These are phyloP conservation scores for Gonioctena quinquepunctata DNA, from an alignment of 1,140 invertebrate species.

Conservation along the genomic window DNA sequence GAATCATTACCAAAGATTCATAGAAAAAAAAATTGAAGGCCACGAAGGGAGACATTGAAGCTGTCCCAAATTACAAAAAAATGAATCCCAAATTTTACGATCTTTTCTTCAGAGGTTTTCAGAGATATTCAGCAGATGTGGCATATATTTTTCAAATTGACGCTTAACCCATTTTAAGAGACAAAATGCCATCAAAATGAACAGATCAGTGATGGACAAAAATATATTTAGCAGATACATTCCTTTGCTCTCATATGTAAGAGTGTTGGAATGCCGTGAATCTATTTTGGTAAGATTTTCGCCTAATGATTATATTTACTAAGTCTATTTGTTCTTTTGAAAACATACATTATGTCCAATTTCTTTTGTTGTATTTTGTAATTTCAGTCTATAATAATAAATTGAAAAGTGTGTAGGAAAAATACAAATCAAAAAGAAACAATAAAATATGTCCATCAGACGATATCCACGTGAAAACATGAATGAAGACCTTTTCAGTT, in stretches of 20 bases:
- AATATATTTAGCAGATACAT: not conserved
- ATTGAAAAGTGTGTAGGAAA: not conserved
- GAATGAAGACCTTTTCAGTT: no score
- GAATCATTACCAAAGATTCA: no score
- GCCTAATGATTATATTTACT: not conserved
- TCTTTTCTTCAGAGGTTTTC: no score
- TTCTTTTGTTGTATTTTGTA: not conserved
- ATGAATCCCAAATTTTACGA: no score
- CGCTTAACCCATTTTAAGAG: not conserved
- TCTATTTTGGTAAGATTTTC: not conserved
- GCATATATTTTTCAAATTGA: no score
- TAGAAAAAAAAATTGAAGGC: no score
- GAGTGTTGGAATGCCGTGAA: not conserved
- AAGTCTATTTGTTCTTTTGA: not conserved
- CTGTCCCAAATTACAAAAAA: no score
- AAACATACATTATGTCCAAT: not conserved
- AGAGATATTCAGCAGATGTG: no score
- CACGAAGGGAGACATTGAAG: no score
- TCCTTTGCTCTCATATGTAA: not conserved
- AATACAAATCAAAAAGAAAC: not conserved
- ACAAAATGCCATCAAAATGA: not conserved
- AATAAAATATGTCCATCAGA: constrained; percentile 7
- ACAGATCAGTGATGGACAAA: not conserved
- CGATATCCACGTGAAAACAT: no score
- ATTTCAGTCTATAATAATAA: not conserved